Base-by-base conservation (phyloP, 2,888 invertebrate species). In the Subacronicta megacephala region DNA sequence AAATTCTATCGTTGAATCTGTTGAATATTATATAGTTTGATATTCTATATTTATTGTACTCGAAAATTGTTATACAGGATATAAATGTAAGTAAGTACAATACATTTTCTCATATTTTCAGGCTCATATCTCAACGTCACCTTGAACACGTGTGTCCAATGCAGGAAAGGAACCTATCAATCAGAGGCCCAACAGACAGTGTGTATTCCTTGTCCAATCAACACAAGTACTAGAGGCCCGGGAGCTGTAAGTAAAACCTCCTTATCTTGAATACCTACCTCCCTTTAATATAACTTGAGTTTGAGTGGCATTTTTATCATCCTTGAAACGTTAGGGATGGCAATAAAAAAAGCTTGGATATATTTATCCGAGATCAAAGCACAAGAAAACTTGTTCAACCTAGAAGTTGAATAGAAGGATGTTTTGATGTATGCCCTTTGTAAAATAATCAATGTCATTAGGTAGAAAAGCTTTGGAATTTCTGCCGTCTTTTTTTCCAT, bases 161-260 rank as follows among this genome's bases (percentile, higher is more conserved):
- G 99, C 86, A 97, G 97, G 73, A 97, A 97, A 87, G 98, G 98
- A 66, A 98, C 96, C 56, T 99, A 98, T 86, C 99, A 98, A 87
- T 95, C 98, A 0, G 97, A 98, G 78, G 95, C 97, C 0, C 98
- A 98, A 82, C 98, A 99, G 83, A 97, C 97, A 0, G 95, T 95
- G 35, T 99, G 99, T 85, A 94, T 98, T 50, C 95, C 96, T 35
- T 99, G 99, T 82, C 98, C 98, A 20, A 96, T 97, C 37, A 98
- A 98, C 84, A 98, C 97, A 16, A 98, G 98, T 78, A 99, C 99
- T 0, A 96, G 96, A 80, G 96, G 95, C 75, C 95, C 96, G 0
- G 98, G 97, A 58, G 96, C 98, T 59, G 97, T 97, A 90, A 96
- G 96, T 95, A 64, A 55, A 49, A 62, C 44, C 46, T 49, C 61